Conservation (phyloP, 2,888 invertebrate genomes). For the Falcaria lacertinaria region DNA sequence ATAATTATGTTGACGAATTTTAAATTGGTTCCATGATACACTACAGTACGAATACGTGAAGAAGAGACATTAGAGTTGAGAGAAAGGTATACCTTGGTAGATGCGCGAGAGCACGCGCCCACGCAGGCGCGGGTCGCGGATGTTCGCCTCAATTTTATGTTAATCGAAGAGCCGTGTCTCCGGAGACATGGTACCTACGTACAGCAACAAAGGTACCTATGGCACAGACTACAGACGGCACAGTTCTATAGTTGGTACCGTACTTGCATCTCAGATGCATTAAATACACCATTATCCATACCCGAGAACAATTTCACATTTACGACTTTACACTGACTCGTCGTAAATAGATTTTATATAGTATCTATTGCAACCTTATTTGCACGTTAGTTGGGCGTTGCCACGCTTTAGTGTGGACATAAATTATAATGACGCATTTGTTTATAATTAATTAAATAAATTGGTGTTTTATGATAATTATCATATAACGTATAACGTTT, state of each 20-base stretch:
- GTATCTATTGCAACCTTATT: constrained; percentile 60
- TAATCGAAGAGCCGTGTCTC: constrained; percentile 78
- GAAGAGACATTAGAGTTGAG: too few species aligned
- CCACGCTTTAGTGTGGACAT: constrained; percentile 6
- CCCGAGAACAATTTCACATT: constrained; percentile 66
- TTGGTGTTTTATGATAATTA: too few species aligned
- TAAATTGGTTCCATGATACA: constrained; percentile 8
- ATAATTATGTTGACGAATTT: constrained; percentile 25
- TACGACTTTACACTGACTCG: constrained; percentile 65
- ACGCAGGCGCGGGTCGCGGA: constrained; percentile 57
- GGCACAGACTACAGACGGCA: neutral
- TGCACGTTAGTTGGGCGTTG: constrained; percentile 40
- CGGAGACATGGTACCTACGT: constrained; percentile 24
- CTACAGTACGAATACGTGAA: too few species aligned
- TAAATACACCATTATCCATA: constrained; percentile 61
- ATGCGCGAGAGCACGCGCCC: constrained; percentile 55
- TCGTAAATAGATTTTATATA: constrained; percentile 66
- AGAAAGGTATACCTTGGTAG: constrained; percentile 20
- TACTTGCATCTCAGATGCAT: constrained; percentile 52
- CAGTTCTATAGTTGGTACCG: constrained; percentile 44
- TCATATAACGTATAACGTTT: too few species aligned
- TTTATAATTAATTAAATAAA: neutral
- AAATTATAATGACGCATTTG: neutral
- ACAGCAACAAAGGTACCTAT: constrained; percentile 6
- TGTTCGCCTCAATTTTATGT: constrained; percentile 69